These are phyloP conservation scores for Proisotoma minuta DNA, from an alignment of 2,888 invertebrate species.

Conservation along the genomic window DNA sequence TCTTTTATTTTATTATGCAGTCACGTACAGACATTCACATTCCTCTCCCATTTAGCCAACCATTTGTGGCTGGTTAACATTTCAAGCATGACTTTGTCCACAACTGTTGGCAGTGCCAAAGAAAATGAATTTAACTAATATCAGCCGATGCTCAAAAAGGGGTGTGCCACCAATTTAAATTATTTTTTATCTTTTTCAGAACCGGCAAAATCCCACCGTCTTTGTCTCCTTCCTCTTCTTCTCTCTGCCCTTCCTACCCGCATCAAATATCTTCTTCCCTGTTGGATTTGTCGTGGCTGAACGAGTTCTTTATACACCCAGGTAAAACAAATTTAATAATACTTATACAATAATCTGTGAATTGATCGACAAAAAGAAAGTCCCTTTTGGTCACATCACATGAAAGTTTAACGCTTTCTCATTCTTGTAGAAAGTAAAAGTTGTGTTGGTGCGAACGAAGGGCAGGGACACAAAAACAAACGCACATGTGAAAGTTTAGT, in stretches of 20 bases:
- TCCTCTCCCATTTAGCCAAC: neutral
- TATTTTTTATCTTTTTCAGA: neutral
- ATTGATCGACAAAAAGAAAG: no score
- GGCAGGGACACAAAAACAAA: neutral
- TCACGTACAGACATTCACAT: neutral
- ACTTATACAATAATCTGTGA: no score
- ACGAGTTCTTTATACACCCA: conserved; percentile 83
- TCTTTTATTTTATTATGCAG: no score
- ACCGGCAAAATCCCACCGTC: neutral
- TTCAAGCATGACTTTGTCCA: conserved; percentile 1
- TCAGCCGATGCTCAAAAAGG: neutral
- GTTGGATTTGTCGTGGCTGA: conserved; percentile 83
- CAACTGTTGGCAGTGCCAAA: neutral
- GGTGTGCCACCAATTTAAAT: neutral
- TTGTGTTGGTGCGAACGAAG: conserved; percentile 2
- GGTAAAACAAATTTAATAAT: no score
- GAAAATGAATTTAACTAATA: neutral
- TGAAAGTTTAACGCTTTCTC: neutral
- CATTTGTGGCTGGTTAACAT: conserved; percentile 9
- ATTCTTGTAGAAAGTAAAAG: conserved; percentile 1
- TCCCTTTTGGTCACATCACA: no score
- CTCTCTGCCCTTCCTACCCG: conserved; percentile 75
- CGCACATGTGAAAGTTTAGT: no score
- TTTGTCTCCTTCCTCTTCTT: conserved; percentile 40
- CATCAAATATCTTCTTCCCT: conserved; percentile 74